phyloP scores from a whole-genome alignment of 2,888 invertebrate species.

The Steinernema scapterisci region DNA sequence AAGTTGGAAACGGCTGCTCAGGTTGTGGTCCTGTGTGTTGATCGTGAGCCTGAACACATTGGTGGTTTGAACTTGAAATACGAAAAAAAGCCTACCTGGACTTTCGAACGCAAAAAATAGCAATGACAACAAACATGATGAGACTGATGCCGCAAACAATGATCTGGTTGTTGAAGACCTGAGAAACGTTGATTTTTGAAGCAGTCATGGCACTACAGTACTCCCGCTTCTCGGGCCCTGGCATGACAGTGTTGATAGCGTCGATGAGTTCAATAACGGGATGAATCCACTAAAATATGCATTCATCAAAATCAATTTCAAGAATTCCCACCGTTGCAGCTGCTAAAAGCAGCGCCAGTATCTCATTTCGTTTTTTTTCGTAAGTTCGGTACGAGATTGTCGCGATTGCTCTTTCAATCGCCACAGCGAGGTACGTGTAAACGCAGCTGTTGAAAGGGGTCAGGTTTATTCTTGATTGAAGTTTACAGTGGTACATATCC shows the following conservation, averaged over 20 bases:
- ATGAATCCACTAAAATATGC: slow-evolving; percentile 18
- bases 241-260: not conserved
- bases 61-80: too few species aligned
- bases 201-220: slow-evolving; percentile 10
- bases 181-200: not conserved
- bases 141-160: not conserved
- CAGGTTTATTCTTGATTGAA: not conserved
- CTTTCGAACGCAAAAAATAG: not conserved
- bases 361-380: not conserved
- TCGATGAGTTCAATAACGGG: not conserved
- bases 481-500: not conserved
- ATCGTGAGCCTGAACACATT: slow-evolving; percentile 11
- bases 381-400: not conserved
- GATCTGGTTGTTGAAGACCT: slow-evolving; percentile 18
- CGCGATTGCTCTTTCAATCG: not conserved
- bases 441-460: slow-evolving; percentile 1
- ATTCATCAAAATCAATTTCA: not conserved
- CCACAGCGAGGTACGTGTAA: slow-evolving; percentile 11
- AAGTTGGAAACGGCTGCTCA: slow-evolving; percentile 21
- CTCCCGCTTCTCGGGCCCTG: not conserved
- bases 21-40: not conserved
- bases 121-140: not conserved
- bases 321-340: not conserved
- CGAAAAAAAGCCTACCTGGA: not conserved
- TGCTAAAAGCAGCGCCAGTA: not conserved